Evolutionary conservation across 2,888 invertebrate species (phyloP).

Genomic region (Proisotoma minuta): DNA sequence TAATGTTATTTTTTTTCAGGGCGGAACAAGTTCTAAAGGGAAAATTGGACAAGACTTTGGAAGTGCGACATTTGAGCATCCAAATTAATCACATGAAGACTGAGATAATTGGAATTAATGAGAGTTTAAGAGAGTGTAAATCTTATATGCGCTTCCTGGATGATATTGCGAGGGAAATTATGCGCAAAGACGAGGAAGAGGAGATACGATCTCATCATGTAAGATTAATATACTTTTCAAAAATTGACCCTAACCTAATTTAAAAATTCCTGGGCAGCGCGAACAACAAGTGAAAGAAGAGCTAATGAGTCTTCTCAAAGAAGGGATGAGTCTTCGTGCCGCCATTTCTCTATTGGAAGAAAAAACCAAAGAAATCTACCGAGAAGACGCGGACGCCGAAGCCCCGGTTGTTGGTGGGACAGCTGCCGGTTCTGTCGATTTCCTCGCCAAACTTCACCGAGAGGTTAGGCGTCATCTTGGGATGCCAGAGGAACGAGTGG

Average conservation of each 20-base stretch:
- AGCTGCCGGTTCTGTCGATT: constrained; percentile 20
- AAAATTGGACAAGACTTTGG: constrained; percentile 34
- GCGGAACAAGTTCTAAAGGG: constrained; percentile 40
- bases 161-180: constrained; percentile 42
- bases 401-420: too few species aligned
- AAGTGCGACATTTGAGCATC: constrained; percentile 38
- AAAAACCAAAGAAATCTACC: constrained; percentile 63
- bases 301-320: constrained; percentile 52
- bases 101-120: constrained; percentile 43
- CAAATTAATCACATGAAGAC: constrained; percentile 42
- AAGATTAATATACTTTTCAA: constrained; percentile 1
- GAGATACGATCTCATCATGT: constrained; percentile 37
- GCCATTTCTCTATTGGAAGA: constrained; percentile 55
- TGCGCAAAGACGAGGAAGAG: constrained; percentile 44
- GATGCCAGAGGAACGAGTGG: constrained; percentile 18
- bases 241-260: background rate
- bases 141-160: constrained; percentile 43
- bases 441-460: constrained; percentile 18
- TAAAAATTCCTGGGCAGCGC: constrained; percentile 23
- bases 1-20: too few species aligned
- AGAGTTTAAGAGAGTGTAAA: constrained; percentile 43
- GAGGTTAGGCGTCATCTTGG: constrained; percentile 23
- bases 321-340: constrained; percentile 66
- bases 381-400: too few species aligned
- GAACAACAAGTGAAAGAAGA: constrained; percentile 46